Evolutionary conservation across 2,797 vertebrate genomes (phyloP).

Genomic region (Enteromius fasciolatus): DNA sequence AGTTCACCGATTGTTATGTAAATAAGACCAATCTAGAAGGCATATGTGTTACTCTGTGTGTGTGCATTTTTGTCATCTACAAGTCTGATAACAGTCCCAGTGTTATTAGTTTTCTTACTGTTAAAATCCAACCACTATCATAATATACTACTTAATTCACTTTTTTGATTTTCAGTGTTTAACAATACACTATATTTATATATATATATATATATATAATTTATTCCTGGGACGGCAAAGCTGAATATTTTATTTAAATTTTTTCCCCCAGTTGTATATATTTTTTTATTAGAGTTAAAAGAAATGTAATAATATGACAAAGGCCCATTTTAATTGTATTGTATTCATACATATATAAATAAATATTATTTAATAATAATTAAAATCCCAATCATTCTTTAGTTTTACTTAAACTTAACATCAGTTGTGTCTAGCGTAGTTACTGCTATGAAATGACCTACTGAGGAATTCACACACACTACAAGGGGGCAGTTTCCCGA

Average conservation of each 20-base stretch:
- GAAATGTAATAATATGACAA: too few relatives aligned
- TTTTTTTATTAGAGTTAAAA: too few relatives aligned
- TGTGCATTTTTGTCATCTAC: constrained; percentile 1
- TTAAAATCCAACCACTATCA: neutral
- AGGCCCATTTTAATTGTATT: too few relatives aligned
- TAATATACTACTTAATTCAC: neutral
- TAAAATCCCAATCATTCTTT: neutral
- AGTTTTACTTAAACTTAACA: neutral
- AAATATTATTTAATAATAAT: too few relatives aligned
- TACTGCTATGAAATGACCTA: neutral
- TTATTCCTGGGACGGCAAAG: neutral
- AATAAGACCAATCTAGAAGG: constrained; percentile 57
- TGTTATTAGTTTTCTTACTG: neutral
- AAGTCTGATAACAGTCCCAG: neutral
- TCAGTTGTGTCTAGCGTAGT: neutral
- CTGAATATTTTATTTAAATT: too few relatives aligned
- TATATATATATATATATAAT: too few relatives aligned
- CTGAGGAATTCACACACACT: neutral
- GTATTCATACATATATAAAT: too few relatives aligned
- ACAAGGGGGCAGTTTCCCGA: neutral
- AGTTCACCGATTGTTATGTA: constrained; percentile 71
- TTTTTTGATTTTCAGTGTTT: neutral
- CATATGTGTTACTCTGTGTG: neutral
- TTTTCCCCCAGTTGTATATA: too few relatives aligned
- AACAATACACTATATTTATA: too few relatives aligned